Conservation (phyloP, 2,113 vertebrate species). For the Crotalus horridus region DNA sequence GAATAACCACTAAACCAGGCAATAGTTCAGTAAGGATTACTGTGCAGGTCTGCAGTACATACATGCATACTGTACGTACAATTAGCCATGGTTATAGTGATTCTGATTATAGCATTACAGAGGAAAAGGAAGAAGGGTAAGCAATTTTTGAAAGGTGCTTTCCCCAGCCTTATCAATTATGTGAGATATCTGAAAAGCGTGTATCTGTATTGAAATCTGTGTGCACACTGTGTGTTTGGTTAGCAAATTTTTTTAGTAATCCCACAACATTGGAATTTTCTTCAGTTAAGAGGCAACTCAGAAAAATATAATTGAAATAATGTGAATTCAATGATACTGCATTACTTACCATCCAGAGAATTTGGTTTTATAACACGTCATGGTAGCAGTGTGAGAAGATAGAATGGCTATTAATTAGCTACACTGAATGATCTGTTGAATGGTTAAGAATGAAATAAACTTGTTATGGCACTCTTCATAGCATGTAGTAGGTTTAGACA, state of each 20-base stretch:
- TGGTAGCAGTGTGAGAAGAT: not conserved
- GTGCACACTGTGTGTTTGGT: slow-evolving; percentile 13
- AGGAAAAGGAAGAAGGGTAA: not conserved
- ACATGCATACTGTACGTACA: slow-evolving; percentile 1
- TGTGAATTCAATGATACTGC: slow-evolving; percentile 18
- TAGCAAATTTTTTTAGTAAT: not conserved
- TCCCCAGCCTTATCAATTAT: not conserved
- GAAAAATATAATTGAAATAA: not conserved
- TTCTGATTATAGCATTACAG: not conserved
- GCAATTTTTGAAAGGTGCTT: slow-evolving; percentile 11
- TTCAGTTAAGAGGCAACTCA: slow-evolving; percentile 1
- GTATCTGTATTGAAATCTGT: not conserved
- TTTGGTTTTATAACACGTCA: not conserved
- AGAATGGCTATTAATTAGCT: not conserved
- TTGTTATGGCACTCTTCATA: not conserved
- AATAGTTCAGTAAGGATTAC: not conserved
- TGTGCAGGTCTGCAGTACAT: not conserved
- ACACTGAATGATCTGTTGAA: not conserved
- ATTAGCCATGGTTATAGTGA: not conserved
- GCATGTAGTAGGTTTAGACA: not conserved
- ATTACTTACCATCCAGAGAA: not conserved
- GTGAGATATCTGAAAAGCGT: slow-evolving; percentile 11
- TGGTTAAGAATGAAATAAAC: not conserved
- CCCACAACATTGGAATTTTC: not conserved
- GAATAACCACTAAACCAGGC: slow-evolving; percentile 22